Evolutionary conservation across 2,888 invertebrate genomes (phyloP).

Genomic region (Drepanosiphum platanoidis): DNA sequence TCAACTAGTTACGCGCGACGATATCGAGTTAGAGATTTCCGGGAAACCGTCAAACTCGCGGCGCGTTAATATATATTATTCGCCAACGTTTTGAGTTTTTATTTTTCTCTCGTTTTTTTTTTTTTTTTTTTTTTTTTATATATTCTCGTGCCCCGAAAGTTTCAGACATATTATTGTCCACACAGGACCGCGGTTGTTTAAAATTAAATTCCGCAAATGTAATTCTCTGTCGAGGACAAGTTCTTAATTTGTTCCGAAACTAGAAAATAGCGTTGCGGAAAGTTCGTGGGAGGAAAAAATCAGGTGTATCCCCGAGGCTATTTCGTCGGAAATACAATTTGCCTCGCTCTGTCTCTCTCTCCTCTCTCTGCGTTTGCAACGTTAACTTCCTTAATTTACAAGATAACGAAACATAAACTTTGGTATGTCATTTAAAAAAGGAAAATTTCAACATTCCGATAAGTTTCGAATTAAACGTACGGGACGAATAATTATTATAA

Average conservation of each 20-base stretch:
- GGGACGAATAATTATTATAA: not conserved
- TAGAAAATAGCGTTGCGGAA: conserved; percentile 20
- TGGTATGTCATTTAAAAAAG: not conserved
- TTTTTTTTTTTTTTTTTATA: too few relatives aligned
- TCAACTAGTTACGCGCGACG: too few relatives aligned
- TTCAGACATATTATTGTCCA: conserved; percentile 15
- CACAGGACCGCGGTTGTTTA: not conserved
- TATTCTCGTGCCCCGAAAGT: not conserved
- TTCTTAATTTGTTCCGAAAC: conserved; percentile 53
- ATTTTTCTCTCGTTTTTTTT: too few relatives aligned
- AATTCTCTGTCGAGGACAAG: conserved; percentile 40
- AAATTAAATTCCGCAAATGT: conserved; percentile 36
- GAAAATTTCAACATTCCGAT: not conserved
- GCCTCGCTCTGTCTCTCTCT: too few relatives aligned
- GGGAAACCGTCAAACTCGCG: not conserved
- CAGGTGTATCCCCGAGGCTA: conserved; percentile 15
- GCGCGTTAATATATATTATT: not conserved
- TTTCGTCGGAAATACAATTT: conserved; percentile 21
- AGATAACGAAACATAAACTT: conserved; percentile 13
- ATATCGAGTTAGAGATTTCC: too few relatives aligned
- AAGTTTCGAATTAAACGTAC: not conserved
- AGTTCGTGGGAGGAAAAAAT: conserved; percentile 48
- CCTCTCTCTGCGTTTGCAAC: not conserved
- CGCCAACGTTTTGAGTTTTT: conserved; percentile 1
- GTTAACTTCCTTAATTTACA: conserved; percentile 14